Percentiles rank a stretch among this genome's conserved stretches.
Conservation (phyloP, 2,797 vertebrate species). For the Vireo griseus region DNA sequence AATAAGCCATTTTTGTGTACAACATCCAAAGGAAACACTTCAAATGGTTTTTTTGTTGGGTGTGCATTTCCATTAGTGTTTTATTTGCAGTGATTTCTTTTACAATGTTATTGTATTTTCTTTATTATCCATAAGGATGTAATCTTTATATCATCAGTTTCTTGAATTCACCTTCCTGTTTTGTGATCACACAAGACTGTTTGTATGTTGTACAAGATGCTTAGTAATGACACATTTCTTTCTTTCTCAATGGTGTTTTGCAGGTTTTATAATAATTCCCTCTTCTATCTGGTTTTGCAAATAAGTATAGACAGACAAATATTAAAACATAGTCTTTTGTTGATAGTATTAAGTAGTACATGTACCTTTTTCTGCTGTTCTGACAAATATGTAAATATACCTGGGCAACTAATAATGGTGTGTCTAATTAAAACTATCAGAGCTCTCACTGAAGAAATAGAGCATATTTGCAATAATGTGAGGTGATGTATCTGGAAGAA, state of each 20-base stretch:
- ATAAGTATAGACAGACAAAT: not conserved
- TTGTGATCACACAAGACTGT: not conserved
- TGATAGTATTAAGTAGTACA: not conserved
- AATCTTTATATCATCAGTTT: not conserved
- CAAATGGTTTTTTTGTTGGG: not conserved
- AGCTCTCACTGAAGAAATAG: not conserved
- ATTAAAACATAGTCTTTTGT: not conserved
- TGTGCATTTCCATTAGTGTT: not conserved
- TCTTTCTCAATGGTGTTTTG: not conserved
- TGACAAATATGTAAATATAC: not conserved
- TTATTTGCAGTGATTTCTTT: not conserved
- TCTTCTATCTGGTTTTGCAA: not conserved
- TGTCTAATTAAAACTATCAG: not conserved
- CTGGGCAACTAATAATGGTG: not conserved
- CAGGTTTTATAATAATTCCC: not conserved
- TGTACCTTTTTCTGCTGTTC: not conserved
- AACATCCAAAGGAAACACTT: not conserved
- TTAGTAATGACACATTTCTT: not conserved
- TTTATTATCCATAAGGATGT: not conserved
- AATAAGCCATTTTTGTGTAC: not conserved
- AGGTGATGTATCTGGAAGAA: not conserved
- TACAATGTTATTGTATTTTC: not conserved
- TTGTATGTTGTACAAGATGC: not conserved
- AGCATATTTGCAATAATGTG: not conserved
- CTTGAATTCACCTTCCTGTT: not conserved